Conservation (phyloP, 2,888 invertebrate species). For the Spilosoma lubricipeda region DNA sequence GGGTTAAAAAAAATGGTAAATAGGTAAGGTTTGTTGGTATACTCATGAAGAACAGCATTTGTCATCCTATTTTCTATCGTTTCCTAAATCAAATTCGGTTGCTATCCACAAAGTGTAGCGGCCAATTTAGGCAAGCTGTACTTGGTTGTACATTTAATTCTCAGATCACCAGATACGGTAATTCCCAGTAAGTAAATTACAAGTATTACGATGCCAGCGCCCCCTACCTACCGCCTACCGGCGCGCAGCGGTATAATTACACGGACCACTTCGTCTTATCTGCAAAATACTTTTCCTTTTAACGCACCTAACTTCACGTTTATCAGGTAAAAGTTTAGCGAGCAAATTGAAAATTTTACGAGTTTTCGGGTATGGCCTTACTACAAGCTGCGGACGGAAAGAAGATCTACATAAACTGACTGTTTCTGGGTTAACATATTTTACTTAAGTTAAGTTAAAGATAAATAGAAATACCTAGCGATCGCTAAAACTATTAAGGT, state of each 20-base stretch:
- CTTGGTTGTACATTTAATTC: conserved; percentile 20
- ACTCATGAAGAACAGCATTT: neutral
- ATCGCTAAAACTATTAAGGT: too few species aligned
- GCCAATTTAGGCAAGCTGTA: conserved; percentile 13
- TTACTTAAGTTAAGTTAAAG: neutral
- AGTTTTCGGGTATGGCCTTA: conserved; percentile 43
- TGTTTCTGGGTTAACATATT: neutral
- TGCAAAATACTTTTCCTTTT: conserved; percentile 66
- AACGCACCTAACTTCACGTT: conserved; percentile 78
- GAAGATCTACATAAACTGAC: neutral
- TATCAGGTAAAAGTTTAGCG: conserved; percentile 83
- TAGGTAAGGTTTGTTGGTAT: neutral
- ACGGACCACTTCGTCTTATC: conserved; percentile 66
- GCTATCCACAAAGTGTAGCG: neutral
- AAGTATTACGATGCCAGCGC: conserved; percentile 59
- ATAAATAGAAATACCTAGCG: too few species aligned
- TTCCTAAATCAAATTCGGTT: neutral
- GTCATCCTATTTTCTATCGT: neutral
- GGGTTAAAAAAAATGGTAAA: too few species aligned
- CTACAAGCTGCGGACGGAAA: conserved; percentile 36
- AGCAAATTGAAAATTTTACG: conserved; percentile 85
- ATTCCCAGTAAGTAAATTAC: conserved; percentile 57
- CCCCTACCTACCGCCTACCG: conserved; percentile 48
- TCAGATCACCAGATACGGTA: conserved; percentile 24
- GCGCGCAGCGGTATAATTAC: conserved; percentile 67